Evolutionary conservation across 2,113 vertebrate genomes (phyloP), one percentile per base, ranked within the genome.

Genomic region (Heterotis niloticus): DNA sequence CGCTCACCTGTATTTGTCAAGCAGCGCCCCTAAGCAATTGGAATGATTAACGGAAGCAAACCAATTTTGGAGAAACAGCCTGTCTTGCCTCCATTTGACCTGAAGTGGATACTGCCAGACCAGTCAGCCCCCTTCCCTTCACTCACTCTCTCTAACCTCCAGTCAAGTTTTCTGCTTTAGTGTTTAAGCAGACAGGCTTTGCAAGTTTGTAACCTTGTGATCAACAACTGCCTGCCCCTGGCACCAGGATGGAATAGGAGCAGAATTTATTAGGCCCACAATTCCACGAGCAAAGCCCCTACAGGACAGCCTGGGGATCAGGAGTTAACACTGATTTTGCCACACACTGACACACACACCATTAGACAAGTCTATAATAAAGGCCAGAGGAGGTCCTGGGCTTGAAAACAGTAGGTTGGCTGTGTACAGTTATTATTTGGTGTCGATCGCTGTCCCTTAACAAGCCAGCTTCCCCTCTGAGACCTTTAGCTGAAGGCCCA

Each of bases 371-470:
- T 81, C 74, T 82, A 87, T 82, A 78, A 83, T 72, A 77, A 80
- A 81, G 87, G 83, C 86, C 83, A 89, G 89, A 88, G 88, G 86
- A 90, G 88, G 89, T 92, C 90, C 90, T 85, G 86, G 88, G 87
- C 91, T 91, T 83, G 84, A 81, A 76, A 81, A 69, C 26, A 44
- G 67, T 29, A 9, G 29, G 12, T 34, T 28, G 26, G 9, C 17
- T 26, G 26, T 34, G 29, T 7, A 44, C 34, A 44, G 34, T 7
- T 7, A 44, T 44, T 7, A 44, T 44, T 44, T 7, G 2, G 34
- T 44, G 34, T 44, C 34, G 7, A 7, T 7, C 34, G 2, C 7
- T 44, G 2, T 44, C 7, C 34, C 7, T 44, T 44, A 44, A 44
- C 34, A 44, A 44, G 7, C 34, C 34, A 44, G 34, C 34, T 7